phyloP scores from a whole-genome alignment of 2,113 vertebrate species.

The Antechinus stuartii region DNA sequence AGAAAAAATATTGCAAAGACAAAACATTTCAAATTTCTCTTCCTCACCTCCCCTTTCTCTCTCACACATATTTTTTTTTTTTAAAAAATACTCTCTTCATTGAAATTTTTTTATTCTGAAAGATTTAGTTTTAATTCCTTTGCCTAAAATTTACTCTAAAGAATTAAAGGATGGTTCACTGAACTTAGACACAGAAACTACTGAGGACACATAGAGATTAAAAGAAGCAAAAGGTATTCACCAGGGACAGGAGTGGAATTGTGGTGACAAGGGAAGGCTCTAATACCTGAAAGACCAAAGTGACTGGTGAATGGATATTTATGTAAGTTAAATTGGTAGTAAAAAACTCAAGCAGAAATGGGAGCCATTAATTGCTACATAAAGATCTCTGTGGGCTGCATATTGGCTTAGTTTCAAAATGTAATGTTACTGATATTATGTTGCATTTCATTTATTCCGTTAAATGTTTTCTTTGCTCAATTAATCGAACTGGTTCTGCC shows the following conservation, averaged over 20 bases:
- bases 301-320: not conserved
- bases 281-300: not conserved
- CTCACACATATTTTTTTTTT: not conserved
- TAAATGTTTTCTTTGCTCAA: not conserved
- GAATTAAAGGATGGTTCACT: not conserved
- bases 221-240: not conserved
- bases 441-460: not conserved
- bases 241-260: not conserved
- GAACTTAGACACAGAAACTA: not conserved
- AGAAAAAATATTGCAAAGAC: slow-evolving; percentile 37
- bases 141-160: not conserved
- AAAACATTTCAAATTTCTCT: slow-evolving; percentile 48
- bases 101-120: slow-evolving; percentile 16
- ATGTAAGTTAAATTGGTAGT: not conserved
- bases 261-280: not conserved
- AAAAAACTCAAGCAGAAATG: not conserved
- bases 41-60: not conserved
- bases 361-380: not conserved
- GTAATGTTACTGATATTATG: not conserved
- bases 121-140: not conserved
- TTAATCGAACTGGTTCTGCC: not conserved
- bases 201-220: not conserved
- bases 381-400: not conserved
- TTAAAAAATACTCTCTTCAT: not conserved
- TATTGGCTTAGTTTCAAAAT: not conserved